A percentile compares a stretch with the other conserved stretches of the same genome.
Conservation (phyloP, 2,113 vertebrate species). For the Platichthys flesus region DNA sequence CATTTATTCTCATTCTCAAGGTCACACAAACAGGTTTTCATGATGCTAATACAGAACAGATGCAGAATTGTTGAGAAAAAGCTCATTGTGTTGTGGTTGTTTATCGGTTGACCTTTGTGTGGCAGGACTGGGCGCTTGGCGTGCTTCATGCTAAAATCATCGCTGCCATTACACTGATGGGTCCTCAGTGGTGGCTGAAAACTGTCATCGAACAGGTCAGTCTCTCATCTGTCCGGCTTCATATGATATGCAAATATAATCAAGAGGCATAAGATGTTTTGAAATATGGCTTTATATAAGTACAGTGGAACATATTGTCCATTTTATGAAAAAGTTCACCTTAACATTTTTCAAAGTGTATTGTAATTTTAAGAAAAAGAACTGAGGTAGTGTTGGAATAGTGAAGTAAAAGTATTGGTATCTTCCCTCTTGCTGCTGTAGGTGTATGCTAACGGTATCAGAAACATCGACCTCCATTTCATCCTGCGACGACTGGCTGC, state of each 20-base stretch:
- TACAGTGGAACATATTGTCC: not conserved
- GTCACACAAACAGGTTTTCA: no score
- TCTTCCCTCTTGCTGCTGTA: constrained; percentile 36
- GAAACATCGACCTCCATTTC: constrained; percentile 96
- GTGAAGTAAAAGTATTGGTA: not conserved
- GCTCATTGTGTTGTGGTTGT: not conserved
- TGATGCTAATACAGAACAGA: no score
- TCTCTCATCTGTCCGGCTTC: not conserved
- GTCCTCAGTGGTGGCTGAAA: constrained; percentile 99
- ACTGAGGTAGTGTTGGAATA: no score
- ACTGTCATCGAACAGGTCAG: constrained; percentile 95
- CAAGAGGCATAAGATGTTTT: not conserved
- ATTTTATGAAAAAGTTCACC: not conserved
- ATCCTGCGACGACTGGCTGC: constrained; percentile 93
- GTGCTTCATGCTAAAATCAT: constrained; percentile 99
- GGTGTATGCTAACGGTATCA: constrained; percentile 97
- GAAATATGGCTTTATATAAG: no score
- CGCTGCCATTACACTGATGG: constrained; percentile 96
- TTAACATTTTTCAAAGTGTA: no score
- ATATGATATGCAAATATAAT: not conserved
- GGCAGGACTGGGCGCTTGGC: constrained; percentile 96
- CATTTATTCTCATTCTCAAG: no score
- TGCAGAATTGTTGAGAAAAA: no score
- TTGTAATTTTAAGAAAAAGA: no score
- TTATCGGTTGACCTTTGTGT: constrained; percentile 1